Conservation (phyloP, 2,888 invertebrate species). For the Phaedon cochleariae region DNA sequence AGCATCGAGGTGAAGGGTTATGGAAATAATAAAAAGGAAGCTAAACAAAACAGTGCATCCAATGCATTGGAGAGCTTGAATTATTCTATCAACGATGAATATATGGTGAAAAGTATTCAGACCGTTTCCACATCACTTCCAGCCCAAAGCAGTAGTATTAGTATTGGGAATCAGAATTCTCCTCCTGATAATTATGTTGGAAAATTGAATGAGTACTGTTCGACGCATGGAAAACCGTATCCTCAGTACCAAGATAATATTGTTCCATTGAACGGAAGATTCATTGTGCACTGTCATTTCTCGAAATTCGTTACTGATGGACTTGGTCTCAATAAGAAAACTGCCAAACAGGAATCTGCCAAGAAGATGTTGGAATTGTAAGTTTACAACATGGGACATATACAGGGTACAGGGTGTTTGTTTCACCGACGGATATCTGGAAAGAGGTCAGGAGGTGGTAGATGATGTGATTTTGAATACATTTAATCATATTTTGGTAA, state of each 20-base stretch:
- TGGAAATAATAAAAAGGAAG: constrained; percentile 39
- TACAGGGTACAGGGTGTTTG: no score
- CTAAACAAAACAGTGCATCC: constrained; percentile 40
- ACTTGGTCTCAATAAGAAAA: constrained; percentile 36
- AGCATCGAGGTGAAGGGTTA: constrained; percentile 24
- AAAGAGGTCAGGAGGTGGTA: no score
- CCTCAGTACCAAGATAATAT: constrained; percentile 31
- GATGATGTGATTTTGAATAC: no score
- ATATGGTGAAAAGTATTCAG: neutral
- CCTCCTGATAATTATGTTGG: constrained; percentile 33
- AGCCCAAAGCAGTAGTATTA: neutral
- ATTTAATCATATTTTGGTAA: no score
- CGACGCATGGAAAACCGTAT: constrained; percentile 21
- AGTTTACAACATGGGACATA: constrained; percentile 15
- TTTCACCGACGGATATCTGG: no score
- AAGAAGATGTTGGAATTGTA: constrained; percentile 37
- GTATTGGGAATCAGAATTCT: neutral
- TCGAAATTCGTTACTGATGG: constrained; percentile 29
- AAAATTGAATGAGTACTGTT: constrained; percentile 37
- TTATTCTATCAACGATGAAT: neutral
- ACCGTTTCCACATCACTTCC: neutral
- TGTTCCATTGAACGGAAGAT: constrained; percentile 16
- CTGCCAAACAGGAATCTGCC: constrained; percentile 41
- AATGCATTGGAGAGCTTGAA: constrained; percentile 19
- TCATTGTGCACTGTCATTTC: constrained; percentile 34